Evolutionary conservation across 2,797 vertebrate genomes (phyloP), one percentile per base, ranked within the genome.

Genomic region (Acanthornis magna): DNA sequence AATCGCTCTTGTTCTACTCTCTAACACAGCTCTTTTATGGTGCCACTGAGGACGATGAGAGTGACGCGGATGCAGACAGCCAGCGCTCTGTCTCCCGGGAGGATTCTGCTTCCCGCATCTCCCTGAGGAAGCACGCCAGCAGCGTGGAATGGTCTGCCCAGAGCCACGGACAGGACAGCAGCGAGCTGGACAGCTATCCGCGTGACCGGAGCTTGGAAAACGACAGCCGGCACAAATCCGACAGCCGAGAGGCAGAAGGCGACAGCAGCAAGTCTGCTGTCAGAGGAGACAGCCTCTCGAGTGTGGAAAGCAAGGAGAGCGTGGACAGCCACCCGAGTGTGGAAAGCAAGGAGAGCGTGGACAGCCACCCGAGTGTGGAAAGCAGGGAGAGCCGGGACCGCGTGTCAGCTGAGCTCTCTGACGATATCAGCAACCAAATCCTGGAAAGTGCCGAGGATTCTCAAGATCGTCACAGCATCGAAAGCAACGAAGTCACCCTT

Each of bases 21-120:
- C 48, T 57, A 57, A 67, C 76, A 23, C 92, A 98, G 98, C 86
- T 97, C 43, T 43, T 80, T 6, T 95, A 91, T 1, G 97, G 96
- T 65, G 58, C 61, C 43, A 89, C 92, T 0, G 67, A 97, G 18
- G 97, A 98, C 23, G 96, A 97, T 4, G 67, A 97, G 26, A 94
- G 89, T 0, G 10, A 92, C 10, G 78, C 70, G 34, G 95, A 91
- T 2, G 12, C 60, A 29, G 90, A 79, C 65, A 98, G 97, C 23
- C 45, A 67, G 54, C 94, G 89, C 72, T 40, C 6, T 6, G 71
- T 85, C 9, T 92, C 65, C 47, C 43, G 22, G 76, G 86, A 75
- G 9, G 18, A 54, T 38, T 18, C 74, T 5, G 66, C 82, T 20
- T 66, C 54, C 48, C 80, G 0, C 63, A 50, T 3, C 54, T 13